Evolutionary conservation across 2,113 vertebrate species (phyloP).

Genomic region (Pollachius pollachius): DNA sequence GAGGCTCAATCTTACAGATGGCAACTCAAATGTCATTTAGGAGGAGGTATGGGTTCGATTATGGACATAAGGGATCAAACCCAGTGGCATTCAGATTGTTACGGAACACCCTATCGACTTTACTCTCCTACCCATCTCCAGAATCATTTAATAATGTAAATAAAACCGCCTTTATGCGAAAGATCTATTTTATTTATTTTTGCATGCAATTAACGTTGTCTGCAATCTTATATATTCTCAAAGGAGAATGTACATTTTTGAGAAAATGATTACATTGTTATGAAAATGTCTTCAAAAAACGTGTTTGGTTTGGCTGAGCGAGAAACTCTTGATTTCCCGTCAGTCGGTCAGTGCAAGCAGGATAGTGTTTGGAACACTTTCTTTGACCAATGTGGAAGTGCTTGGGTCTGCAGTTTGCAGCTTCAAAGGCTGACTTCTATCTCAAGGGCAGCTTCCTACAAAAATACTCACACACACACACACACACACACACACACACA

Average conservation of each 20-base stretch:
- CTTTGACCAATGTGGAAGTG: background rate
- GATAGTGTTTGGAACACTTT: background rate
- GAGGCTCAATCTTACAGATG: no score
- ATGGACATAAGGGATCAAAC: no score
- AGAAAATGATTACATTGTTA: background rate
- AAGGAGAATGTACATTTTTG: background rate
- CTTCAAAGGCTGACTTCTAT: constrained; percentile 2
- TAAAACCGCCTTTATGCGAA: no score
- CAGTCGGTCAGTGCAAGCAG: background rate
- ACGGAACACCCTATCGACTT: no score
- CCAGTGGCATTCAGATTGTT: no score
- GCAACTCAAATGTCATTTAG: no score
- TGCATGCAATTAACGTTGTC: no score
- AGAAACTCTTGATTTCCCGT: background rate
- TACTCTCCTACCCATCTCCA: no score
- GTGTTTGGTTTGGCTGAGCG: background rate
- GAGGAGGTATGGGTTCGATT: no score
- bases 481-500: background rate
- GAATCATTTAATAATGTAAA: no score
- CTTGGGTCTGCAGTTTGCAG: background rate
- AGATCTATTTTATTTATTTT: no score
- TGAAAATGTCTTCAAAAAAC: background rate
- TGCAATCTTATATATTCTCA: background rate
- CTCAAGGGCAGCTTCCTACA: background rate
- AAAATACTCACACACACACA: background rate